Evolutionary conservation across 2,888 invertebrate species (phyloP).

Genomic region (Netelia inedita): DNA sequence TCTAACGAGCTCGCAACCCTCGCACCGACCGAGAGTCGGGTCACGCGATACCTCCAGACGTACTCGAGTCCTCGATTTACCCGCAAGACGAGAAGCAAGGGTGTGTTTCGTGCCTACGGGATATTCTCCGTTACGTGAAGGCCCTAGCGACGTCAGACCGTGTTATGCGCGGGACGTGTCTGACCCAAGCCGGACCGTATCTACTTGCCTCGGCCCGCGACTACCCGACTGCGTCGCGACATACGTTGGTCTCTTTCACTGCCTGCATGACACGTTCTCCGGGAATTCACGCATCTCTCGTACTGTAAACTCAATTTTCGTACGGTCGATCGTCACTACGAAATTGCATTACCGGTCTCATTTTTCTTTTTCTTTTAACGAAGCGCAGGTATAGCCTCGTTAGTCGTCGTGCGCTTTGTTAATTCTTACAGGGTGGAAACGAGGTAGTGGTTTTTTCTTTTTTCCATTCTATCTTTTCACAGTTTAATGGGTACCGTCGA

Average conservation of each 20-base stretch:
- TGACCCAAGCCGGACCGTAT: slow-evolving; percentile 31
- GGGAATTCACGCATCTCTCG: background rate
- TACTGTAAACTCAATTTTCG: background rate
- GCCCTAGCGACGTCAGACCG: background rate
- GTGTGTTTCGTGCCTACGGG: no score
- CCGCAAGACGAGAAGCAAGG: no score
- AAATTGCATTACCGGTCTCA: slow-evolving; percentile 4
- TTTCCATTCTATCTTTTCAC: background rate
- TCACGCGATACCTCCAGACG: slow-evolving; percentile 22
- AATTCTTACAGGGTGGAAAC: background rate
- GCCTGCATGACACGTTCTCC: background rate
- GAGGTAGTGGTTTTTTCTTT: background rate
- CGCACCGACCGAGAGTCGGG: background rate
- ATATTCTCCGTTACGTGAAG: background rate
- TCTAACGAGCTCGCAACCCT: background rate
- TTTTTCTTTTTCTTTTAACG: background rate
- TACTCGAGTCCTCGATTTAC: background rate
- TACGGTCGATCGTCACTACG: slow-evolving; percentile 19
- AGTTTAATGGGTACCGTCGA: background rate
- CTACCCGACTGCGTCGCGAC: slow-evolving; percentile 21
- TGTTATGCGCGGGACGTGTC: background rate
- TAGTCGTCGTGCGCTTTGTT: background rate
- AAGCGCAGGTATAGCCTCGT: slow-evolving; percentile 12
- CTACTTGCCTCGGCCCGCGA: slow-evolving; percentile 26
- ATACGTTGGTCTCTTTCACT: background rate